Base-by-base conservation (phyloP, 2,888 invertebrate genomes). In the Schizaphis graminum region DNA sequence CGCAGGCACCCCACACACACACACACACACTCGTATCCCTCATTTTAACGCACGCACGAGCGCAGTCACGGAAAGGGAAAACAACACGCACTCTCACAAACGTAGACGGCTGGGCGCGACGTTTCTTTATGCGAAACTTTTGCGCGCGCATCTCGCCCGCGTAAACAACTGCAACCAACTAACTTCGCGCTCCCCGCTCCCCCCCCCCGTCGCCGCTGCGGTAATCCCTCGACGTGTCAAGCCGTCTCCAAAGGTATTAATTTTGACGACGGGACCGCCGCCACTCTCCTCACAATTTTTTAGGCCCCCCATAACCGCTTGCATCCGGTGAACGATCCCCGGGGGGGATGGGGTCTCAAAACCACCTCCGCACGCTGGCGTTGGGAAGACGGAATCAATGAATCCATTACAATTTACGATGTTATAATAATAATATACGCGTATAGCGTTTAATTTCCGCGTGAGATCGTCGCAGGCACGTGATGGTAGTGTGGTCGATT, bases 201-300 rank as follows among this genome's bases (percentile, higher is more conserved):
- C 44, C 41, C 28, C 44, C 5, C 7, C 3, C 41, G 41, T 3
- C 7, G 44, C 44, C 53, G 11, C 61, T 4, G n/a, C 61, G 44
- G 44, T 91, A 92, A 92, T 92, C 57, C 92, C 92, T 86, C 44
- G 67, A n/a, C 61, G 77, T 77, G 92, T 93, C 92, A 28, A 41
- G 47, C 26, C 77, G 92, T 77, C 88, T 93, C 89, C 44, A 41
- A 77, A 77, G 88, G 89, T 77, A 93, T 93, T 93, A 67, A 93
- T 93, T 93, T 89, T 35, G 92, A 89, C 41, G 87, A 92, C 44
- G 57, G 41, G 16, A n/a, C 35, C 41, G 7, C 47, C 53, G 2
- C 47, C 61, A n/a, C 56, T 35, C n/a, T 53, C 5, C 86, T 26
- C 44, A 5, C 28, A 47, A 13, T 44, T 47, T 47, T 47, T 44